These are phyloP conservation scores for Probosciger aterrimus DNA, from an alignment of 2,113 vertebrate species.

Conservation along the genomic window DNA sequence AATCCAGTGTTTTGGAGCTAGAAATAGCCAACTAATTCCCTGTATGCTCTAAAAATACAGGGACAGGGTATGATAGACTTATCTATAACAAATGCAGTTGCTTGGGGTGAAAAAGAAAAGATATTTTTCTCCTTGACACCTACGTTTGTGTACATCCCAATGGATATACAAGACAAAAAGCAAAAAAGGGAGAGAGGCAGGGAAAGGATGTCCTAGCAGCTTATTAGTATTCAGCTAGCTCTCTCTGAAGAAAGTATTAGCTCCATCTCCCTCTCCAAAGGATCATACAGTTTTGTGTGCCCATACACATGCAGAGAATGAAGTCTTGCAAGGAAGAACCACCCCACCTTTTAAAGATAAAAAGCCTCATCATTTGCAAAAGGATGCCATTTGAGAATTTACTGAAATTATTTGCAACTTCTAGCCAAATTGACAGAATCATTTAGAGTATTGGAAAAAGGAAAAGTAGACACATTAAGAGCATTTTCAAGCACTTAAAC, in stretches of 20 bases:
- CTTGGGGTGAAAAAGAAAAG: background rate
- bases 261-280: background rate
- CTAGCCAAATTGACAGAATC: background rate
- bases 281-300: background rate
- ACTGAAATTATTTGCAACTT: background rate
- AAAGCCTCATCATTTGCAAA: background rate
- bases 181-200: background rate
- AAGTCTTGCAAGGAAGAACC: background rate
- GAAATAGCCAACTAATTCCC: background rate
- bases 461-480: background rate
- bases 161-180: background rate
- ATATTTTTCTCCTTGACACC: background rate
- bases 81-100: background rate
- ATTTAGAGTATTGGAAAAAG: background rate
- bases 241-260: background rate
- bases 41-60: background rate
- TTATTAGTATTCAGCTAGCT: background rate
- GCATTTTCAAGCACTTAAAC: background rate
- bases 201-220: background rate
- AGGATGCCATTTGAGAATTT: background rate
- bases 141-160: background rate
- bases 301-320: background rate
- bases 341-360: background rate
- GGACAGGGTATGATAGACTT: background rate
- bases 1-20: background rate